Percentiles rank a stretch among this genome's conserved stretches.
phyloP scores from a whole-genome alignment of 2,888 invertebrate species.

The Trachelus stipa region DNA sequence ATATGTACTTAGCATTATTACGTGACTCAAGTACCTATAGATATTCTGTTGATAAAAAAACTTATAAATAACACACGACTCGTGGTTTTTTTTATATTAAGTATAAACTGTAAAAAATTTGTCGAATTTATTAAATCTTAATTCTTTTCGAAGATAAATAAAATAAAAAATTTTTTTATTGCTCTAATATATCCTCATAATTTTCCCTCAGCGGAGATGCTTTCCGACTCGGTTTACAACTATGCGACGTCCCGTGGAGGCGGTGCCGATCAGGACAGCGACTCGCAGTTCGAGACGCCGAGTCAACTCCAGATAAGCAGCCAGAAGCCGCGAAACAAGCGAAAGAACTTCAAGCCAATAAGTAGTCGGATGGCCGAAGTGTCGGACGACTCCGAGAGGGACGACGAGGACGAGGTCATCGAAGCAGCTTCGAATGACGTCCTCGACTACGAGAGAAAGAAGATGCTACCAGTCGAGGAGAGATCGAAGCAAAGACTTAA shows the following conservation, averaged over 20 bases:
- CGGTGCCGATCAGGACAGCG: slow-evolving; percentile 62
- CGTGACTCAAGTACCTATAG: not conserved
- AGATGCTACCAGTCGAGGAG: slow-evolving; percentile 19
- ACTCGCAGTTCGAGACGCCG: slow-evolving; percentile 60
- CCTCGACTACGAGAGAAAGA: slow-evolving; percentile 21
- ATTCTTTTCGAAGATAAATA: not conserved
- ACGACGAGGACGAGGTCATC: slow-evolving; percentile 43
- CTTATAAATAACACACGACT: slow-evolving; percentile 19
- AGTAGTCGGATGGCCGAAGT: slow-evolving; percentile 66
- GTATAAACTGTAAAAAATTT: too few species aligned
- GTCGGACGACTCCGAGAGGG: slow-evolving; percentile 59
- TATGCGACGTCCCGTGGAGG: slow-evolving; percentile 63
- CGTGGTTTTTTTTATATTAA: not conserved
- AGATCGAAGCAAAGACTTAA: slow-evolving; percentile 50
- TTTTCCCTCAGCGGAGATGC: slow-evolving; percentile 61
- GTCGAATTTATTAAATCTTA: too few species aligned
- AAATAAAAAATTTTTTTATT: not conserved
- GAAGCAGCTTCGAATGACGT: slow-evolving; percentile 37
- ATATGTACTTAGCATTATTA: slow-evolving; percentile 12
- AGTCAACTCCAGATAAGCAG: slow-evolving; percentile 54
- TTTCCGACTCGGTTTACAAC: slow-evolving; percentile 66
- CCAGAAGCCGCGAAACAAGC: slow-evolving; percentile 67
- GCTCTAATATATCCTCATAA: too few species aligned
- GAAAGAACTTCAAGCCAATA: slow-evolving; percentile 68
- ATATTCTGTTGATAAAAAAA: slow-evolving; percentile 14